Evolutionary conservation across 2,797 vertebrate genomes (phyloP).

Genomic region (Pyrocephalus nanus): DNA sequence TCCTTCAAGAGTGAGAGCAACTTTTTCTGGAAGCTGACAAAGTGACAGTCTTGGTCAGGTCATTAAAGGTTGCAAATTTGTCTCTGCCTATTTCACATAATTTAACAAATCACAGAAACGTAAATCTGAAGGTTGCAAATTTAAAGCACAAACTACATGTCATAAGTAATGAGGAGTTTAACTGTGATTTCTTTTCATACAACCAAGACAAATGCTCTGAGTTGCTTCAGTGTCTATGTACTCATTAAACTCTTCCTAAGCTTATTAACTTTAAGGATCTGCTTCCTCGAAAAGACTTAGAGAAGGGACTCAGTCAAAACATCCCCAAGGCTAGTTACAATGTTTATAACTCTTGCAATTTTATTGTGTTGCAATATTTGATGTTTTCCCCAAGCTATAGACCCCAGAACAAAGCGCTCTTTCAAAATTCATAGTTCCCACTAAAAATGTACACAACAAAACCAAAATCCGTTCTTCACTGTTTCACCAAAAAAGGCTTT

Average conservation of each 20-base stretch:
- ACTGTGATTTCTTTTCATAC: not conserved
- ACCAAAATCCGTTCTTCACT: not conserved
- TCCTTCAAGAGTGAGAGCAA: not conserved
- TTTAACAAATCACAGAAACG: not conserved
- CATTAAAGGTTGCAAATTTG: not conserved
- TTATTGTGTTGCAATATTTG: not conserved
- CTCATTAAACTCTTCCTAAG: conserved; percentile 28
- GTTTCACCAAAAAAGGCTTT: not conserved
- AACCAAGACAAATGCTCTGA: not conserved
- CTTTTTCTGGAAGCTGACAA: not conserved
- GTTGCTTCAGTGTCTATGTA: not conserved
- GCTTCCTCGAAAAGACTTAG: not conserved
- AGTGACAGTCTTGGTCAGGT: not conserved
- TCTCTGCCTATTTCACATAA: not conserved
- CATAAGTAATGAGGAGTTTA: not conserved
- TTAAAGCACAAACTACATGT: not conserved
- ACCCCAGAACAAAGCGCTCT: not conserved
- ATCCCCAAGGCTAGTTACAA: not conserved
- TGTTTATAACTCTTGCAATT: not conserved
- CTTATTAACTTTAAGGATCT: not conserved
- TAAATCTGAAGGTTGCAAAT: not conserved
- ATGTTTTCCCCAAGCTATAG: not conserved
- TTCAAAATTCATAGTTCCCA: not conserved
- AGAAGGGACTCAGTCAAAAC: not conserved
- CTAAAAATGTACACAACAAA: not conserved